Base-by-base conservation (phyloP, 1,140 invertebrate genomes). In the Drosophila sproati region DNA sequence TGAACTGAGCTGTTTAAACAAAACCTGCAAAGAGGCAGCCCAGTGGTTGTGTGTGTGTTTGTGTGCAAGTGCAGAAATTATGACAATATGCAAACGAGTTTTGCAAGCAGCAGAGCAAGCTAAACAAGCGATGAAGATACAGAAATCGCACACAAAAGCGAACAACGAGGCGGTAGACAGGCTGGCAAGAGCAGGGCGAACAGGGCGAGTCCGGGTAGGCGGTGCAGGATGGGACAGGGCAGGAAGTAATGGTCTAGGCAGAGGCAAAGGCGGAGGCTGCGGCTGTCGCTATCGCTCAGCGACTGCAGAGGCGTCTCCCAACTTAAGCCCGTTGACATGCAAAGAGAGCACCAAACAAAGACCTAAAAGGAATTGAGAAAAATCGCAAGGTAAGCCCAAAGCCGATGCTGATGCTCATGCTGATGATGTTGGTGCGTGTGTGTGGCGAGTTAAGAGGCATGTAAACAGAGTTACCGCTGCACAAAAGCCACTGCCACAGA, bases 11-110 rank as follows among this genome's bases (percentile, higher is more conserved):
- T 59, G 81, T 71, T 83, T 85, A 86, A 85, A 85, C 80, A 77
- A 77, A 78, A 70, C 62, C 61, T 41, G 48, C 52, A 64, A 45
- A 60, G 41, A 57, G 71, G 10, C 32, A 62, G 50, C 39, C 56
- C 10, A 35, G 57, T 54, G 41, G 51, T 20, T 62, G 39, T 54
- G 43, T 73, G 43, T 60, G 57, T 47, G 63, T 52, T 41, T 67
- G 56, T 70, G 70, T 63, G 64, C 39, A 60, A 77, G 57, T 73
- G 75, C 74, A 85, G 71, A 89, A 87, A 85, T 90, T 89, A 89
- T 89, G 85, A 89, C 85, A 89, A 89, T 89, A 89, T 89, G 85
- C 85, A 89, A 89, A 89, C 85, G 80, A 89, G 85, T 89, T 89
- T 89, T 76, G 82, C 81, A 81, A 85, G 77, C 77, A 67, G 57